These are phyloP conservation scores for Drosophila acutilabella DNA, from an alignment of 2,888 invertebrate species.

Conservation along the genomic window DNA sequence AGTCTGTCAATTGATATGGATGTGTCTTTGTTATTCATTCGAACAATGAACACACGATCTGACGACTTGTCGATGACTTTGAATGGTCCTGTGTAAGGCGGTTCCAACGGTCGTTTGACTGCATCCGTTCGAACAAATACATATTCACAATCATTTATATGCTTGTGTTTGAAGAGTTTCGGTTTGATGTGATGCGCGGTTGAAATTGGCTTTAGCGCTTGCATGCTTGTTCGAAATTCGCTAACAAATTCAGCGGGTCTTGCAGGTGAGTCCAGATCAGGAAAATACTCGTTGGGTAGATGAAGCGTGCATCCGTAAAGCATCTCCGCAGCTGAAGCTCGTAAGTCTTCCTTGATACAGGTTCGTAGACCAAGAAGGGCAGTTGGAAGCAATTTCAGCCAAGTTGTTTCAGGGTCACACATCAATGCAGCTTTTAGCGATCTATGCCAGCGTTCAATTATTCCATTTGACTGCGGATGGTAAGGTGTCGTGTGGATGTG, in stretches of 20 bases:
- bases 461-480: constrained; percentile 3
- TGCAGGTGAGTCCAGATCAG: not conserved
- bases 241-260: constrained; percentile 1
- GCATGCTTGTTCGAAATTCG: not conserved
- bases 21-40: not conserved
- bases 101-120: not conserved
- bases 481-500: constrained; percentile 8
- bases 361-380: not conserved
- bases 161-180: not conserved
- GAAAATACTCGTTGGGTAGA: not conserved
- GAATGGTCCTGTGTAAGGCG: not conserved
- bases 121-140: not conserved
- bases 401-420: not conserved
- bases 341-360: constrained; percentile 1
- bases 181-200: constrained; percentile 1
- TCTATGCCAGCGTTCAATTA: constrained; percentile 9
- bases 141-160: not conserved
- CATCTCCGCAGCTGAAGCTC: constrained; percentile 1
- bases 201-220: not conserved
- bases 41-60: not conserved
- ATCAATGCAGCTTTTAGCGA: constrained; percentile 11
- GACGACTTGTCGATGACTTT: not conserved
- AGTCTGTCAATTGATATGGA: not conserved
- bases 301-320: not conserved
- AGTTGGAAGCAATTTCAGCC: constrained; percentile 1